Evolutionary conservation across 1,140 invertebrate species (phyloP).

Genomic region (Aradophagus sp.): DNA sequence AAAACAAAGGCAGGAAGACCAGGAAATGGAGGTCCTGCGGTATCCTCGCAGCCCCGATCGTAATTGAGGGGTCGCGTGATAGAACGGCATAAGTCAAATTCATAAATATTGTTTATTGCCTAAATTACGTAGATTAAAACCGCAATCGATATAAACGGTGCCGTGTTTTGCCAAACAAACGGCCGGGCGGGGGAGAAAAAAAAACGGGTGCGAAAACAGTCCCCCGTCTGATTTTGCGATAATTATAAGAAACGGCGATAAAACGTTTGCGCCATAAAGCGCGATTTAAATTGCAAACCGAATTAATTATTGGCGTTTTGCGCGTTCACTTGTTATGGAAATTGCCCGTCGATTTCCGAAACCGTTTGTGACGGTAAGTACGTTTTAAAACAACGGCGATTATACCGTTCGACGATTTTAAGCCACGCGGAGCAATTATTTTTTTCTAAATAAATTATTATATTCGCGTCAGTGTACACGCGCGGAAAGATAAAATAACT

Average conservation of each 20-base stretch:
- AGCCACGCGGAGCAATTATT: too few relatives aligned
- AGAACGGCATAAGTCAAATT: conserved; percentile 56
- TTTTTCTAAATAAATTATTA: too few relatives aligned
- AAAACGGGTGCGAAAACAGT: background rate
- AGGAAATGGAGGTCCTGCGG: conserved; percentile 55
- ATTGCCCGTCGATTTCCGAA: background rate
- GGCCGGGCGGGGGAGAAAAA: background rate
- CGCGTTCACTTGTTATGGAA: background rate
- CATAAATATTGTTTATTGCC: conserved; percentile 57
- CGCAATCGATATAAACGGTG: conserved; percentile 40
- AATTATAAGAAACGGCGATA: conserved; percentile 30
- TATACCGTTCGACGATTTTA: too few relatives aligned
- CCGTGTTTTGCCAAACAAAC: conserved; percentile 19
- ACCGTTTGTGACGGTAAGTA: too few relatives aligned
- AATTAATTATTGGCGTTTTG: conserved; percentile 10
- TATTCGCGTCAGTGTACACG: too few relatives aligned
- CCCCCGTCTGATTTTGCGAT: conserved; percentile 11
- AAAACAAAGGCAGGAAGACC: conserved; percentile 37
- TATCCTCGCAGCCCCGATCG: conserved; percentile 50
- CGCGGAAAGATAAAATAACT: too few relatives aligned
- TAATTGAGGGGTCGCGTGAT: conserved; percentile 56
- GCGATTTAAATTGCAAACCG: conserved; percentile 6
- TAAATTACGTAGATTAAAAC: conserved; percentile 54
- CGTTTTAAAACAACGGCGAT: too few relatives aligned
- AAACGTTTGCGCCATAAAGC: background rate